Evolutionary conservation across 92 coral and sea anemone species (phyloP).

Genomic region (Phenganax subtilis): DNA sequence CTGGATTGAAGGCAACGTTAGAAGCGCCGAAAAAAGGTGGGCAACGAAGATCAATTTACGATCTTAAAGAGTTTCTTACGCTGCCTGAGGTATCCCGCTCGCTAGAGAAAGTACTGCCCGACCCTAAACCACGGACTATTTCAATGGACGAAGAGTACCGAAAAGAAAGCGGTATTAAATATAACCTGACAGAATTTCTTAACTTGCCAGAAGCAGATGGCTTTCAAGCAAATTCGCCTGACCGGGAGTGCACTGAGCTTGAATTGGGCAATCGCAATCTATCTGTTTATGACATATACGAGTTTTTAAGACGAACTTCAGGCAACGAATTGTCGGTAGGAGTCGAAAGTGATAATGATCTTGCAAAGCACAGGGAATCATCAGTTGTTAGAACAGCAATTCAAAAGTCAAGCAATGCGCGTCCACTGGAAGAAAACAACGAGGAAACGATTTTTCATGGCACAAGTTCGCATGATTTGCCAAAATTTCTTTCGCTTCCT

Average conservation of each 20-base stretch:
- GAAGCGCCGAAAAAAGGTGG: background rate
- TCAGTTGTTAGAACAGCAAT: background rate
- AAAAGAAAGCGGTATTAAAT: slow-evolving; percentile 7
- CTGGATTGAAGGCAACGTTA: background rate
- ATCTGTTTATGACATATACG: slow-evolving; percentile 32
- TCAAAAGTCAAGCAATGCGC: background rate
- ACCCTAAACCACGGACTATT: background rate
- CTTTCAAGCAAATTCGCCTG: background rate
- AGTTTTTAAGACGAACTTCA: slow-evolving; percentile 7
- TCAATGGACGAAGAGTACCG: background rate
- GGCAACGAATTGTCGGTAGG: background rate
- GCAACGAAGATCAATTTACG: slow-evolving; percentile 13
- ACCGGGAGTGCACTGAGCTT: background rate
- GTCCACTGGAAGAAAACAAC: background rate
- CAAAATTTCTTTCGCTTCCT: slow-evolving; percentile 12
- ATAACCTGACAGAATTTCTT: slow-evolving; percentile 16
- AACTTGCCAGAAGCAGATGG: slow-evolving; percentile 14
- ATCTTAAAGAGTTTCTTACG: slow-evolving; percentile 16
- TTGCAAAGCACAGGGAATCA: background rate
- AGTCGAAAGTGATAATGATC: background rate
- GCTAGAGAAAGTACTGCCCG: background rate
- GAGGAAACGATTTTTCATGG: slow-evolving; percentile 7
- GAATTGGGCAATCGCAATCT: slow-evolving; percentile 10
- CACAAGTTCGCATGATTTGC: slow-evolving; percentile 8
- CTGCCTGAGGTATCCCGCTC: background rate